Evolutionary conservation across 2,888 invertebrate species (phyloP), one percentile per base, ranked within the genome.

Genomic region (Lordiphosa fenestrarum): DNA sequence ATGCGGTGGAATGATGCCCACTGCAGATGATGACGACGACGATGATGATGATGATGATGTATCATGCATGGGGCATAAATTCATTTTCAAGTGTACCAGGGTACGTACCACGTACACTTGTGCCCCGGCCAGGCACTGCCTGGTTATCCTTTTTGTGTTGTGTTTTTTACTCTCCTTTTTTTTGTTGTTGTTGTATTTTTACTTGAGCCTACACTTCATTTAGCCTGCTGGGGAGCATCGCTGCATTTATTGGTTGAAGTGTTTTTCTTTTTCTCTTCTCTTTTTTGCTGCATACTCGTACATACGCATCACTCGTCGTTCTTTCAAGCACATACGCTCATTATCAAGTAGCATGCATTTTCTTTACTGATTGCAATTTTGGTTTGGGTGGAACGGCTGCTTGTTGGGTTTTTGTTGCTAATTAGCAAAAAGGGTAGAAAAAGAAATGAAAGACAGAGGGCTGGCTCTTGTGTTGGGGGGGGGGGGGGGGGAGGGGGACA

Each of bases 51-150:
- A 66, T 83, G 84, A 77, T 69, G 76, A 84, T 76, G 80, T 85
- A 81, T 81, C 85, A 81, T 81, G 84, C 81, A 85, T 81, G 81
- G 80, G 76, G 85, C 81, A 83, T 80, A 84, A 85, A 84, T 85
- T 77, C 80, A 75, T 78, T 83, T 84, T 84, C 70, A 83, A 81
- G 85, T 85, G 69, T 73, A 50, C 49, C 66, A 21, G 46, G 30
- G 30, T 30, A 25, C 6, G 25, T 25, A 6, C 25, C 6, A 19
- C 19, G 19, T 19, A 35, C 46, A 46, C 46, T 30, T 30, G 30
- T 30, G 30, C 62, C 67, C 65, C 65, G 72, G 64, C 59, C 60
- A 65, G 56, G 53, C 23, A 39, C 33, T 46, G 53, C 61, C 53
- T 33, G 54, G 77, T 81, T 84, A 78, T 78, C 77, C 77, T 78